Base-by-base conservation (phyloP, 2,113 vertebrate species). In the Melanerpes formicivorus region DNA sequence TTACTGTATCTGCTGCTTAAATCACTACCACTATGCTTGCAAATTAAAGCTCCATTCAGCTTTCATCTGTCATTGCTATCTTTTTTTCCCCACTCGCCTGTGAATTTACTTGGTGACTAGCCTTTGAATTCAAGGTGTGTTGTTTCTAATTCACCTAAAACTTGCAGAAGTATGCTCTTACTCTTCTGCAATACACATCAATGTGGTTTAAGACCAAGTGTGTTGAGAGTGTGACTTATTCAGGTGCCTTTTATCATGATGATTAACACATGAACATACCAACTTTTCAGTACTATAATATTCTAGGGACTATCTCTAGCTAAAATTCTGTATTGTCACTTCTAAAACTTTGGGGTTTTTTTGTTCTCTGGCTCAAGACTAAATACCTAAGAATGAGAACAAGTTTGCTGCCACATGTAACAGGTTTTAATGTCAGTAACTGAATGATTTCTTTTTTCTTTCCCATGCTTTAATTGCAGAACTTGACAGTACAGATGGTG, bases 401-500 rank as follows among this genome's bases (percentile, higher is more conserved):
- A n/a, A 63, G 22, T 78, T 80, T 92, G 44, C 56, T 87, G 25
- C 32, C 13, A 60, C 14, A 13, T 90, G 19, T 84, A 87, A 71
- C 27, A 34, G n/a, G 42, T 84, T 73, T 65, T 42, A 40, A 60
- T 77, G 42, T 73, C 29, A 30, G 14, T 92, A 88, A 81, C 70
- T 82, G 18, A 86, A 76, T 67, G 12, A 10, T 18, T 82, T 63
- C 87, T 62, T 80, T 65, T 52, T 52, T 80, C 21, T 84, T 81
- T 84, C 30, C 32, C 10, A 14, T 10, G 4, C 13, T 87, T 75
- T 85, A 50, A 80, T 79, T 92, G 26, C 95, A 99, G 99, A 99
- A 91, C 98, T 99, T 83, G 99, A 99, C 97, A 99, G 98, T 95
- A 99, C 99, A 75, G 99, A 99, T 74, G 99, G 99, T 69, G 99